Evolutionary conservation across 2,888 invertebrate species (phyloP).

Genomic region (Microctonus brassicae): DNA sequence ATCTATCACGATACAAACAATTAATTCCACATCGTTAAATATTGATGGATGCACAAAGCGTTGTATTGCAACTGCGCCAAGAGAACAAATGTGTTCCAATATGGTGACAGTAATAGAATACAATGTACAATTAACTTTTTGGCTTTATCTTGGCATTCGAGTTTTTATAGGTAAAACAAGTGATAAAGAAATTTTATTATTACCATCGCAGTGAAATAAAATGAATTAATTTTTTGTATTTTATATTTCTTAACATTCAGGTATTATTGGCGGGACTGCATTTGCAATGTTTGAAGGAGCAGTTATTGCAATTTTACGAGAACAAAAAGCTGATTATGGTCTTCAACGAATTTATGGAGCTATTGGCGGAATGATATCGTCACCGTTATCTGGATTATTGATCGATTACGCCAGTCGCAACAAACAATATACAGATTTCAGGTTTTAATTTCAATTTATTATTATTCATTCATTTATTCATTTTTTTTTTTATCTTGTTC

Average conservation of each 20-base stretch:
- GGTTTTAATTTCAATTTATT: no score
- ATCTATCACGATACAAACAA: constrained; percentile 68
- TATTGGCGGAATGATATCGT: constrained; percentile 84
- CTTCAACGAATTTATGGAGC: constrained; percentile 82
- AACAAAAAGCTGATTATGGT: constrained; percentile 84
- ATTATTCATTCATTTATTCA: no score
- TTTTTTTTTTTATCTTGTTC: constrained; percentile 8
- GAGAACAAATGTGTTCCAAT: constrained; percentile 75
- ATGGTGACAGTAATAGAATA: constrained; percentile 74
- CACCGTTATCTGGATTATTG: constrained; percentile 80
- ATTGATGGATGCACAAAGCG: constrained; percentile 73
- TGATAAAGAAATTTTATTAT: background rate
- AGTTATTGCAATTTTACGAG: constrained; percentile 81
- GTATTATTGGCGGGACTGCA: constrained; percentile 81
- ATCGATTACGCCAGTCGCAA: constrained; percentile 82
- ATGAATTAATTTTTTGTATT: background rate
- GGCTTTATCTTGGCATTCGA: constrained; percentile 79
- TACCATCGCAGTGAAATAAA: background rate
- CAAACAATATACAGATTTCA: constrained; percentile 81
- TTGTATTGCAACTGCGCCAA: constrained; percentile 74
- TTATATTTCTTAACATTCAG: constrained; percentile 66
- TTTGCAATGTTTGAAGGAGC: constrained; percentile 88
- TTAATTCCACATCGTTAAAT: constrained; percentile 62
- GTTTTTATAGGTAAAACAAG: constrained; percentile 67
- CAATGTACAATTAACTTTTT: constrained; percentile 79